Conservation (phyloP, 2,888 invertebrate genomes). For the Allolobophora icterica region DNA sequence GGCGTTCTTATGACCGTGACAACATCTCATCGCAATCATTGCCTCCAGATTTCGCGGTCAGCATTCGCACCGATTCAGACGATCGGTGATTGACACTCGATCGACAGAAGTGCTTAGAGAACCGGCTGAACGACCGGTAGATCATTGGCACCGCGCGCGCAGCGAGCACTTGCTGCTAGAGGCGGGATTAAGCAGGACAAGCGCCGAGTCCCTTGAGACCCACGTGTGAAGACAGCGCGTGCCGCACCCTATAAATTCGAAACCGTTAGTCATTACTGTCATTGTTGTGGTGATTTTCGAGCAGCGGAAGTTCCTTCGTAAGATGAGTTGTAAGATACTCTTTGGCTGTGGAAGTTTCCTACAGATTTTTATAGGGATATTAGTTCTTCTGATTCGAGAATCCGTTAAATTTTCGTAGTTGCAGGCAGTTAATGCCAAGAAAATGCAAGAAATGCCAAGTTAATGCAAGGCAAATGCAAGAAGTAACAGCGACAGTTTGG, state of each 20-base stretch:
- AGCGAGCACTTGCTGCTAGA: conserved; percentile 7
- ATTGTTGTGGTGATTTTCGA: background rate
- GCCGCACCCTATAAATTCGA: background rate
- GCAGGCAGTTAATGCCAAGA: background rate
- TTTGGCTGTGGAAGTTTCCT: background rate
- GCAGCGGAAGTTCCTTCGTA: background rate
- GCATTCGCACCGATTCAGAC: background rate
- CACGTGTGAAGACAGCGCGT: background rate
- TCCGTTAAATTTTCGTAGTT: background rate
- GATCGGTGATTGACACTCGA: background rate
- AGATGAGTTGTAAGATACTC: background rate
- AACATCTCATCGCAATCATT: background rate
- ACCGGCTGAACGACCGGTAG: background rate
- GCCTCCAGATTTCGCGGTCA: background rate
- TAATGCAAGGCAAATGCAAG: background rate
- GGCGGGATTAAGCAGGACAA: background rate
- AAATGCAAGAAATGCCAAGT: too few relatives aligned
- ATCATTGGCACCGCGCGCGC: background rate
- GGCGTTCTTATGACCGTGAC: background rate
- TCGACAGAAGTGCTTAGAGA: background rate
- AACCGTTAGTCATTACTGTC: background rate
- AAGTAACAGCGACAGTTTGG: background rate
- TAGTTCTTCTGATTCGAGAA: background rate
- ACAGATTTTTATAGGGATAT: background rate
- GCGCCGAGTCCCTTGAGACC: background rate